These are phyloP conservation scores for Lepidurus couesii DNA, from an alignment of 1,140 invertebrate species.

Conservation along the genomic window DNA sequence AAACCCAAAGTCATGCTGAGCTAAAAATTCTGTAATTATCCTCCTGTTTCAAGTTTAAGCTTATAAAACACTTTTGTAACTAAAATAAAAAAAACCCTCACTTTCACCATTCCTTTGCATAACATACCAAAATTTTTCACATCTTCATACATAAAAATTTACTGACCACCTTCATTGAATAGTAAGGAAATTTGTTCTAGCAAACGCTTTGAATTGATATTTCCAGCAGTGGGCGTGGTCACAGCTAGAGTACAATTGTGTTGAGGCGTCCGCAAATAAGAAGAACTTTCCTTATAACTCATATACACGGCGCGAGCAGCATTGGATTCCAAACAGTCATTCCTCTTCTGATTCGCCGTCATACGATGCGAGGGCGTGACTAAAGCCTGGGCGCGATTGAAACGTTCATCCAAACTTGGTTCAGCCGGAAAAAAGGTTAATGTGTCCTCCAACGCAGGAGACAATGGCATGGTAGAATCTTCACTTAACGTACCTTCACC, in stretches of 20 bases:
- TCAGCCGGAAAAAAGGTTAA: background rate
- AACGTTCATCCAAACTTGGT: background rate
- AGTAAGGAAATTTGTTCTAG: background rate
- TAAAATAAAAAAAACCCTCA: background rate
- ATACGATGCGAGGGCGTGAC: background rate
- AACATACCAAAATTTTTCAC: background rate
- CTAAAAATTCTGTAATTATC: too few relatives aligned
- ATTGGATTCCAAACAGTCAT: background rate
- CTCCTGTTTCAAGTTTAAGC: too few relatives aligned
- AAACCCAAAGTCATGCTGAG: too few relatives aligned
- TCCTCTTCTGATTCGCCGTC: background rate
- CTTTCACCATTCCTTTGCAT: background rate
- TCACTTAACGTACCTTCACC: background rate
- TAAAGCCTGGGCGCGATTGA: background rate
- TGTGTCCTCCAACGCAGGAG: background rate
- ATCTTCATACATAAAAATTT: background rate
- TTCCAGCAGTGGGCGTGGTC: background rate
- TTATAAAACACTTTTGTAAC: background rate
- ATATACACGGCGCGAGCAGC: background rate
- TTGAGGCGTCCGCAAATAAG: background rate
- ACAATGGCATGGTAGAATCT: background rate
- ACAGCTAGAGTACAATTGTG: background rate
- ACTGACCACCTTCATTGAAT: background rate
- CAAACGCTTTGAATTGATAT: background rate
- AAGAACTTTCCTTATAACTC: background rate